These are phyloP conservation scores for Diadumene lineata DNA, from an alignment of 92 coral and sea anemone species.

Conservation along the genomic window DNA sequence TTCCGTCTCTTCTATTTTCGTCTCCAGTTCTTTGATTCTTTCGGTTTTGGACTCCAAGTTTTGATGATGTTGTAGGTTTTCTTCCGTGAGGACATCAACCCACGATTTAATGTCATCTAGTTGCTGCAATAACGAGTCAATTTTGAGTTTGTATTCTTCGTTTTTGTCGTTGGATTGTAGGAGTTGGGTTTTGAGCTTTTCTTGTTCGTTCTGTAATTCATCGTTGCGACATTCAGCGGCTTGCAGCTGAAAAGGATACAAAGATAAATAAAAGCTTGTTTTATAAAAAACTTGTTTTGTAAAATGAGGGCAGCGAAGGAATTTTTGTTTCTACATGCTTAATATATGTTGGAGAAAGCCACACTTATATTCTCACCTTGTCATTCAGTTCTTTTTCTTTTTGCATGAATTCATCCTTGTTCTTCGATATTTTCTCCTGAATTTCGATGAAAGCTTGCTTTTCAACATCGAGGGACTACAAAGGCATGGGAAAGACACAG, in stretches of 20 bases:
- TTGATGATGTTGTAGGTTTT: slow-evolving; percentile 47
- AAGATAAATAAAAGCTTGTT: too few species aligned
- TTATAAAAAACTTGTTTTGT: too few species aligned
- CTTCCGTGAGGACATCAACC: slow-evolving; percentile 54
- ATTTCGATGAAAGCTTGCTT: slow-evolving; percentile 8
- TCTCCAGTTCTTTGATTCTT: slow-evolving; percentile 57
- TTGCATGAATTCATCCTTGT: neutral
- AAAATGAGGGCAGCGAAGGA: too few species aligned
- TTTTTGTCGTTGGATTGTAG: slow-evolving; percentile 33
- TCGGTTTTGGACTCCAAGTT: slow-evolving; percentile 52
- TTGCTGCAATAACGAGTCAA: slow-evolving; percentile 54
- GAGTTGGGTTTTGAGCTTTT: slow-evolving; percentile 44
- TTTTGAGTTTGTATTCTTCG: slow-evolving; percentile 42
- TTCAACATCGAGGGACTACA: neutral
- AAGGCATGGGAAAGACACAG: neutral
- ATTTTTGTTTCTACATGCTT: too few species aligned
- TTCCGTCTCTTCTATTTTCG: slow-evolving; percentile 29
- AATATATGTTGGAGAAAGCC: too few species aligned
- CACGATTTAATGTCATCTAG: slow-evolving; percentile 54
- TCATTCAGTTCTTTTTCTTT: neutral
- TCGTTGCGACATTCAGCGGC: slow-evolving; percentile 52
- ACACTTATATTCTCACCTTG: too few species aligned
- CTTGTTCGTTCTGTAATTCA: slow-evolving; percentile 47
- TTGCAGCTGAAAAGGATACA: slow-evolving; percentile 24
- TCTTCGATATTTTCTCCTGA: neutral